Percentiles rank a stretch among this genome's conserved stretches.
These are phyloP conservation scores for Tadarida brasiliensis DNA, from an alignment of 2,797 vertebrate genomes.

Conservation along the genomic window DNA sequence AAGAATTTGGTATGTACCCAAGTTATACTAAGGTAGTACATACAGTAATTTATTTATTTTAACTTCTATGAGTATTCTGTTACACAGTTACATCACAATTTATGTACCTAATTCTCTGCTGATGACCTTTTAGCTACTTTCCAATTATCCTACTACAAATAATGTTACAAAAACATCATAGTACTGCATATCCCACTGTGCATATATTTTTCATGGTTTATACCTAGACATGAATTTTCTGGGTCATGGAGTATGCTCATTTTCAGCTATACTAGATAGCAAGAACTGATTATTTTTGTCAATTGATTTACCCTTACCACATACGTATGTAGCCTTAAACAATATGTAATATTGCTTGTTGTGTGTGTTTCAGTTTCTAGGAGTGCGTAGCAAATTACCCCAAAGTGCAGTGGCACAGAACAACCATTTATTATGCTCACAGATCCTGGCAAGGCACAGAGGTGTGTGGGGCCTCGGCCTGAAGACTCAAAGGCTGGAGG, in stretches of 20 bases:
- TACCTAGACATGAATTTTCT: not conserved
- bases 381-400: not conserved
- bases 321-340: not conserved
- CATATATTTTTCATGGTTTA: constrained; percentile 18
- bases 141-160: not conserved
- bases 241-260: not conserved
- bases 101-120: not conserved
- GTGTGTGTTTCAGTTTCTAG: not conserved
- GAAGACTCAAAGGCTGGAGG: not conserved
- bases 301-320: not conserved
- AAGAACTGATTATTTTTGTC: not conserved
- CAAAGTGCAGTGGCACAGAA: not conserved
- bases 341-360: not conserved
- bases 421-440: not conserved
- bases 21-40: not conserved
- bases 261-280: not conserved
- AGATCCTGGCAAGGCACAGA: not conserved
- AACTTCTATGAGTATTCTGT: not conserved
- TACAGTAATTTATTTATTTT: not conserved
- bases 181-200: not conserved
- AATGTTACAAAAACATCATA: not conserved
- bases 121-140: not conserved
- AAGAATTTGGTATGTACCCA: not conserved
- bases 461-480: not conserved
- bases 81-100: not conserved